Evolutionary conservation across 2,113 vertebrate species (phyloP), one percentile per base, ranked within the genome.

Genomic region (Panthera tigris): DNA sequence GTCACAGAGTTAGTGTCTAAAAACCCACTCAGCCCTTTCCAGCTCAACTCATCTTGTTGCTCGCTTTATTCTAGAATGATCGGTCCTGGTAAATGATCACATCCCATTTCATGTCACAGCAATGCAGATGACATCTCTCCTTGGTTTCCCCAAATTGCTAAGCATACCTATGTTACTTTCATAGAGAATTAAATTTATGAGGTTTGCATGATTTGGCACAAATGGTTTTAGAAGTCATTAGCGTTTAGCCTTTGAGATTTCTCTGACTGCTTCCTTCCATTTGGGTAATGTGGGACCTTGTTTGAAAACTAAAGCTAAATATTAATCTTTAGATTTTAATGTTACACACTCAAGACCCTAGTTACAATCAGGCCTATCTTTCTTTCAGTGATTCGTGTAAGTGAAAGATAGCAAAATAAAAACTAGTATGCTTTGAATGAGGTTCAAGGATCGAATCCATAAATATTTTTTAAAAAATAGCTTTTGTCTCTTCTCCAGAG

Each of bases 21-120:
- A 79, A 88, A 81, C 86, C 76, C 89, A 89, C 95, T 93, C 66
- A 23, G 93, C 89, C 80, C 95, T 94, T 98, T 98, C 98, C 97
- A 98, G 80, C 98, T 98, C 98, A 99, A 97, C 98, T 98, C 98
- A 98, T 90, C 98, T 98, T 96, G 98, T 99, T 99, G 99, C 98
- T 99, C 98, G 94, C 98, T 97, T 97, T 97, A 89, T 79, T 94
- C 97, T 61, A 31, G 97, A 89, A 96, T 92, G 84, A 86, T 81
- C 89, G 94, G 89, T 97, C 97, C 98, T 89, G 88, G 86, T 84
- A 95, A 97, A 96, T 91, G 93, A 88, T 95, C 97, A 94, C 94
- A 95, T 97, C 96, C 6, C 89, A 92, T 98, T 98, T 97, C 97
- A 95, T 98, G 97, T 98, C 89, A 15, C 92, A 96, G 69, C 96